Percentiles rank a stretch among this genome's conserved stretches.
These are phyloP conservation scores for Tachysurus fulvidraco DNA, from an alignment of 2,113 vertebrate species.

Conservation along the genomic window DNA sequence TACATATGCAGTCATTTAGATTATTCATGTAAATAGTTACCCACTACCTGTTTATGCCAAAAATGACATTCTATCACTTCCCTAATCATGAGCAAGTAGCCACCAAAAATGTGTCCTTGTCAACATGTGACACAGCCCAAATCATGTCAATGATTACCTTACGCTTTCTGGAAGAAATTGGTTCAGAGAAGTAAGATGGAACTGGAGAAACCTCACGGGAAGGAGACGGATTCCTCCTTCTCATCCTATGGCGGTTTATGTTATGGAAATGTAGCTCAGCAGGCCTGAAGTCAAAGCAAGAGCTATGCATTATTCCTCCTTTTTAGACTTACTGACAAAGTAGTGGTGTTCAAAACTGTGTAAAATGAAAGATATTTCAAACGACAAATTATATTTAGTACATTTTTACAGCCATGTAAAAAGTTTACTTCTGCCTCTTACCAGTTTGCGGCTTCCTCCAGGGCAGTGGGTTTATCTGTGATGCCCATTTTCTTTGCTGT, in stretches of 20 bases:
- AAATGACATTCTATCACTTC: no score
- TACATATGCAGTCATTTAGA: no score
- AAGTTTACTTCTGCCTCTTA: conserved; percentile 26
- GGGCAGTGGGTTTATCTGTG: conserved; percentile 21
- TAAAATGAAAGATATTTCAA: background rate
- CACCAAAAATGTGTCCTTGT: no score
- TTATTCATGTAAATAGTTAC: no score
- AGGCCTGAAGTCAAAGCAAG: conserved; percentile 28
- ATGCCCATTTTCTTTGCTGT: conserved; percentile 19
- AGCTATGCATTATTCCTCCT: background rate
- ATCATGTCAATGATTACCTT: conserved; percentile 41
- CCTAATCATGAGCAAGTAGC: background rate
- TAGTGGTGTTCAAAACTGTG: background rate
- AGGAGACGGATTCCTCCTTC: conserved; percentile 37
- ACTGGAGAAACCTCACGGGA: conserved; percentile 54
- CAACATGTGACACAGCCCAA: background rate
- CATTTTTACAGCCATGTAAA: background rate
- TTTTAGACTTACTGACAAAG: background rate
- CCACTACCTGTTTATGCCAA: background rate
- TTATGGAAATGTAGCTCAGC: conserved; percentile 27
- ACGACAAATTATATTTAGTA: background rate
- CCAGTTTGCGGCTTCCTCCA: conserved; percentile 37
- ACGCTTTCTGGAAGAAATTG: conserved; percentile 33
- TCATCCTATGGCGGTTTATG: conserved; percentile 1
- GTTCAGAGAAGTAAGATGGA: conserved; percentile 56